Conservation (phyloP, 2,797 vertebrate genomes). For the Catostomus latipinnis region DNA sequence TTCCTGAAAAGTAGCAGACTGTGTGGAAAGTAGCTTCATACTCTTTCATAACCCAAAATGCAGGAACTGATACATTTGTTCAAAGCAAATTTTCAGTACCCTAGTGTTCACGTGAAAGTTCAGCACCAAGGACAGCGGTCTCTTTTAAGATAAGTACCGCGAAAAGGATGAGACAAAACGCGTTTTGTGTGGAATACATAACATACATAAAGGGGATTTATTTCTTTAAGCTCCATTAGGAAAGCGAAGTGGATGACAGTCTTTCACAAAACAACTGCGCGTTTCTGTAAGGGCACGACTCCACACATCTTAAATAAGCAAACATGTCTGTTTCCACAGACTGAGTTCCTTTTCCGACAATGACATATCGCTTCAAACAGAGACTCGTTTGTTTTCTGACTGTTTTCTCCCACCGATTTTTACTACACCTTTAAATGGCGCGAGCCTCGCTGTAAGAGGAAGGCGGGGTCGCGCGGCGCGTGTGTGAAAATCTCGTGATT, state of each 20-base stretch:
- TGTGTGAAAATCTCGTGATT: conserved; percentile 85
- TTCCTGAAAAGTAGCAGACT: conserved; percentile 9
- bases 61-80: neutral
- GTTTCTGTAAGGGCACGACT: neutral
- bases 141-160: neutral
- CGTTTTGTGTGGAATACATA: neutral
- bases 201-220: neutral
- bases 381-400: conserved; percentile 2
- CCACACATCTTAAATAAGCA: neutral
- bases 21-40: conserved; percentile 24
- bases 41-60: neutral
- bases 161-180: neutral
- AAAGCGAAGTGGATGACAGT: too few relatives aligned
- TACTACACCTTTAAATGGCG: conserved; percentile 89
- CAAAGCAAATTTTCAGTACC: too few relatives aligned
- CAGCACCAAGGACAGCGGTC: conserved; percentile 44
- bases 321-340: neutral
- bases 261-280: neutral
- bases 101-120: neutral
- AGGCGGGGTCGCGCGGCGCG: conserved; percentile 82
- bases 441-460: conserved; percentile 76
- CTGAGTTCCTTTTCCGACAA: neutral
- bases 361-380: neutral
- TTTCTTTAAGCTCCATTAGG: too few relatives aligned
- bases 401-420: neutral